phyloP scores from a whole-genome alignment of 2,797 vertebrate species.

The Ptychadena robeensis region DNA sequence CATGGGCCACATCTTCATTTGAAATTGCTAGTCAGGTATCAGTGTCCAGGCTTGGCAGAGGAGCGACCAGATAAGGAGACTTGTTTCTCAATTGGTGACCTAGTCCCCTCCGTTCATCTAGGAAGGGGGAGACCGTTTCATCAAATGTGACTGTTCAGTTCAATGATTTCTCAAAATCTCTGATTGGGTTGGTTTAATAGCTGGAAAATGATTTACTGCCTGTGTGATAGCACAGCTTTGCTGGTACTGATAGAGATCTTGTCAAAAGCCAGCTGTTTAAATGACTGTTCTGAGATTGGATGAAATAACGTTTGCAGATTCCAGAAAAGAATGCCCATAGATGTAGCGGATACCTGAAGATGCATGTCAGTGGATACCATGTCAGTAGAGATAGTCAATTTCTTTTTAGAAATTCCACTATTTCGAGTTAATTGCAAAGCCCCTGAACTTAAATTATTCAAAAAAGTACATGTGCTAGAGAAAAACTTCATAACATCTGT shows the following conservation, averaged over 20 bases:
- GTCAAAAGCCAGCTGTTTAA: constrained; percentile 82
- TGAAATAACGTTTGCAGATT: constrained; percentile 81
- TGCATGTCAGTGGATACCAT: too few species aligned
- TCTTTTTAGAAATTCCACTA: too few species aligned
- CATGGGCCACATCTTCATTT: constrained; percentile 47
- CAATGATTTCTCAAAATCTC: constrained; percentile 76
- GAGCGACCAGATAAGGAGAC: constrained; percentile 64
- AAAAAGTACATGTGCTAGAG: too few species aligned
- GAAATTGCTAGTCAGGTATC: constrained; percentile 45
- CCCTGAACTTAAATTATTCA: too few species aligned
- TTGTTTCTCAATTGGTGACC: constrained; percentile 65
- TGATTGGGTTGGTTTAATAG: constrained; percentile 84
- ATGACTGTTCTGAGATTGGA: constrained; percentile 80
- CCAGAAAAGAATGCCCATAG: background rate
- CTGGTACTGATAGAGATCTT: constrained; percentile 88
- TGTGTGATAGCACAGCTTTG: constrained; percentile 87
- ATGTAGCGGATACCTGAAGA: too few species aligned
- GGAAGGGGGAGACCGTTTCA: constrained; percentile 81
- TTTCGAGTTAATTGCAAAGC: too few species aligned
- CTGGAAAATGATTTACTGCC: constrained; percentile 91
- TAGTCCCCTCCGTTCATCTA: constrained; percentile 47
- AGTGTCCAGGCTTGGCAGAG: constrained; percentile 51
- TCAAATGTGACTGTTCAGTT: constrained; percentile 80
- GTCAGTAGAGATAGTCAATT: too few species aligned
- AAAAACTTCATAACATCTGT: too few species aligned